These are phyloP conservation scores for Asarcornis scutulata DNA, from an alignment of 2,113 vertebrate genomes.

Conservation along the genomic window DNA sequence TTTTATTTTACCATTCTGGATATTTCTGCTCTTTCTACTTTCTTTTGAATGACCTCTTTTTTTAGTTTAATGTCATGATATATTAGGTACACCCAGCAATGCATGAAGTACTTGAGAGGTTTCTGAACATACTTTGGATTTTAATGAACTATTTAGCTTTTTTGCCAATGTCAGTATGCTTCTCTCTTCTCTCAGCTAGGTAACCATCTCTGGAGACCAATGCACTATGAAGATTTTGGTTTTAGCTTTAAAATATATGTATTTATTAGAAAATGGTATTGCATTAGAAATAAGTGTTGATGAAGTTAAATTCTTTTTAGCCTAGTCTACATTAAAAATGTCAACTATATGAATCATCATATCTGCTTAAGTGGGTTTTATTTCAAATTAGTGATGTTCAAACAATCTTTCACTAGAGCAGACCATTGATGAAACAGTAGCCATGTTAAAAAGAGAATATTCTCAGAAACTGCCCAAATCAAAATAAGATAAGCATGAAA, in stretches of 20 bases:
- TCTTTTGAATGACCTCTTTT: not conserved
- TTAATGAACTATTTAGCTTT: slow-evolving; percentile 26
- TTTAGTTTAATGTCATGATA: not conserved
- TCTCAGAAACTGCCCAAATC: not conserved
- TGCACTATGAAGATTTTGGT: not conserved
- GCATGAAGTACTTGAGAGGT: not conserved
- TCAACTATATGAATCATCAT: not conserved
- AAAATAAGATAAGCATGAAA: not conserved
- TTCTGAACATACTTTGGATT: not conserved
- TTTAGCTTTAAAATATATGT: not conserved
- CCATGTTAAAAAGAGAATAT: not conserved
- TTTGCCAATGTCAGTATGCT: not conserved
- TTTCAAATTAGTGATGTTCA: not conserved
- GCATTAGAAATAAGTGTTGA: not conserved
- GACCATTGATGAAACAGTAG: not conserved
- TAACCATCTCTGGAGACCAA: not conserved
- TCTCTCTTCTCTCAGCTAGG: not conserved
- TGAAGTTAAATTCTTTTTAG: not conserved
- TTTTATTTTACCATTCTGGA: not conserved
- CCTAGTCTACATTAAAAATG: not conserved
- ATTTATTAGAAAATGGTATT: not conserved
- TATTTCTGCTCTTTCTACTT: not conserved
- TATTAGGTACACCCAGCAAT: not conserved
- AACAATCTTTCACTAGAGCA: not conserved
- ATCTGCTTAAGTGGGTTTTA: not conserved